Percentiles rank a stretch among this genome's conserved stretches.
phyloP scores from a whole-genome alignment of 2,797 vertebrate genomes.

The Tolypeutes matacus region DNA sequence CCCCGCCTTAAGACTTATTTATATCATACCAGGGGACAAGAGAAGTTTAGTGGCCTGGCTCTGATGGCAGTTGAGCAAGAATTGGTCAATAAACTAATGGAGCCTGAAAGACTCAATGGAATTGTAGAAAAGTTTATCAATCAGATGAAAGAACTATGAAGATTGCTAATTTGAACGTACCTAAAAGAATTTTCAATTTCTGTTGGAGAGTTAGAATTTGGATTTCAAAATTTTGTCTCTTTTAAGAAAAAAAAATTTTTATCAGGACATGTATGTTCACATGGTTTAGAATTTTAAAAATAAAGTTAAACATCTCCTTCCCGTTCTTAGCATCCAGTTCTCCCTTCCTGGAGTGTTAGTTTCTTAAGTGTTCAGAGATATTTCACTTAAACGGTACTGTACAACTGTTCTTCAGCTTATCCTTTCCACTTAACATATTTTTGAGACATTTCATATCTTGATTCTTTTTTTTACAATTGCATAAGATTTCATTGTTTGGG shows the following conservation, averaged over 20 bases:
- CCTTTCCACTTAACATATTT: constrained; percentile 39
- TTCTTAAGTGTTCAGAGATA: constrained; percentile 7
- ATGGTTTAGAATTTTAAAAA: constrained; percentile 5
- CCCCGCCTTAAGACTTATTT: constrained; percentile 77
- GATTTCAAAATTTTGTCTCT: constrained; percentile 44
- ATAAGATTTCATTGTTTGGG: neutral
- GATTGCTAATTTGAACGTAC: constrained; percentile 22
- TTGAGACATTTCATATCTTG: neutral
- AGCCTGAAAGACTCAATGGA: constrained; percentile 76
- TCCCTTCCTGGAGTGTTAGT: neutral
- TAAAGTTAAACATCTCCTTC: neutral
- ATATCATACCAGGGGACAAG: constrained; percentile 71
- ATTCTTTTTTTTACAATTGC: neutral
- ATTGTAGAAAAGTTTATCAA: constrained; percentile 80
- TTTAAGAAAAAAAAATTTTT: neutral
- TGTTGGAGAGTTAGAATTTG: constrained; percentile 32
- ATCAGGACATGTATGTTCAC: neutral
- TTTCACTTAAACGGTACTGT: neutral
- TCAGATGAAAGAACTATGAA: constrained; percentile 67
- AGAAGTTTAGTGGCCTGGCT: constrained; percentile 71
- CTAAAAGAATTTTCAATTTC: constrained; percentile 43
- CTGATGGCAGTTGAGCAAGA: constrained; percentile 82
- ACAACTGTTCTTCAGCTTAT: neutral
- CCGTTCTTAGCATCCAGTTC: neutral
- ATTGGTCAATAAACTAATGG: constrained; percentile 78